Evolutionary conservation across 2,888 invertebrate species (phyloP), one percentile per base, ranked within the genome.

Genomic region (Leptinotarsa haldemani): DNA sequence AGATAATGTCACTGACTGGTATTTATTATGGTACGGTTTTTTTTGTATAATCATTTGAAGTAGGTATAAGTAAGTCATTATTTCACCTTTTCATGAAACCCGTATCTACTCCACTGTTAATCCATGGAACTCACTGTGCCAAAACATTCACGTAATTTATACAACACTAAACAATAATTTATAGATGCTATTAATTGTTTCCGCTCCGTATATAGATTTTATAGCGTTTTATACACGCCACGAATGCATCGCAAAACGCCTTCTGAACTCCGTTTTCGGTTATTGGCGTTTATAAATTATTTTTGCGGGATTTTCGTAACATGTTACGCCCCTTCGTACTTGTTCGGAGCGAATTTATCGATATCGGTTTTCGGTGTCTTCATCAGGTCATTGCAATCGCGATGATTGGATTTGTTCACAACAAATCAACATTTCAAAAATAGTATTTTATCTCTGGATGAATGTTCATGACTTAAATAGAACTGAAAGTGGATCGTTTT

Each of bases 141-240:
- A 61, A 61, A 61, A 50, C 52, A 53, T 67, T 53, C 47, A 50
- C n/a, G 56, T 74, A 77, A 80, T 80, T 79, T 80, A 78, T 80
- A 78, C 78, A 79, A 79, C 77, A 79, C 76, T 79, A 79, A 79
- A 80, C 77, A 71, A 61, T 70, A 75, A 77, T 77, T 79, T 80
- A 78, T 80, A 65, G 76, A 50, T 46, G 78, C 76, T 75, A 77
- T 80, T 78, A 79, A 79, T 77, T 74, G 78, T 72, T 70, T 77
- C 76, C 58, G 70, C 61, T 71, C 75, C 77, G 76, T 77, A 77
- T 77, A 77, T 78, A 79, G 78, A 77, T 79, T 80, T 80, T 79
- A 80, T 79, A 77, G 76, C 79, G 7, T 56, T 68, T 56, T 56
- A 67, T 67, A 68, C 56, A 56, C 53, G 68, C 56, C 50, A 69